These are phyloP conservation scores for Lithophane socia DNA, from an alignment of 2,888 invertebrate genomes.

Conservation along the genomic window DNA sequence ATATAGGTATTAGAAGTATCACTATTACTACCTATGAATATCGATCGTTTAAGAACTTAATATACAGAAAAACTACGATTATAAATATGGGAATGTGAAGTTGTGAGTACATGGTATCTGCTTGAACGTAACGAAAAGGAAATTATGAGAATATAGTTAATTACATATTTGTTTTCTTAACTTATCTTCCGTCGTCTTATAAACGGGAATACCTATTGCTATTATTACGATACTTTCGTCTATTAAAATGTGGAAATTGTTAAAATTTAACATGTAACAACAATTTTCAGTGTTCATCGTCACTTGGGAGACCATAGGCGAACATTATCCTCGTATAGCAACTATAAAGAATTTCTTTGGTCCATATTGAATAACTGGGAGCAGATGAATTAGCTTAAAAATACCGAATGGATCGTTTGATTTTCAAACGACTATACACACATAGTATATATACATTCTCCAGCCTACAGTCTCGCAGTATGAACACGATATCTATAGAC, in stretches of 20 bases:
- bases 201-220: conserved; percentile 72
- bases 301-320: conserved; percentile 72
- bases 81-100: conserved; percentile 82
- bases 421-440: conserved; percentile 54
- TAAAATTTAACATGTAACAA: conserved; percentile 87
- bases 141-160: conserved; percentile 50
- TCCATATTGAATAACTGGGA: conserved; percentile 74
- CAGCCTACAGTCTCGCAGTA: conserved; percentile 71
- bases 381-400: conserved; percentile 53
- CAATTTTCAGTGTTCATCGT: conserved; percentile 77
- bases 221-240: conserved; percentile 64
- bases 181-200: conserved; percentile 66
- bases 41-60: conserved; percentile 74
- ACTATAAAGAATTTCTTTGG: conserved; percentile 77
- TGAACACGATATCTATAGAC: conserved; percentile 75
- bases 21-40: conserved; percentile 76
- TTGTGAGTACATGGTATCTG: conserved; percentile 64
- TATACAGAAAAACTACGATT: conserved; percentile 80
- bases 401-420: conserved; percentile 46
- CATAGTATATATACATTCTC: conserved; percentile 48
- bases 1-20: conserved; percentile 69
- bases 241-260: conserved; percentile 79
- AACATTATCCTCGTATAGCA: conserved; percentile 58
- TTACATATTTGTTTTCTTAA: conserved; percentile 50
- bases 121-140: conserved; percentile 49